Base-by-base conservation (phyloP, 2,888 invertebrate genomes). In the Volucella bombylans region DNA sequence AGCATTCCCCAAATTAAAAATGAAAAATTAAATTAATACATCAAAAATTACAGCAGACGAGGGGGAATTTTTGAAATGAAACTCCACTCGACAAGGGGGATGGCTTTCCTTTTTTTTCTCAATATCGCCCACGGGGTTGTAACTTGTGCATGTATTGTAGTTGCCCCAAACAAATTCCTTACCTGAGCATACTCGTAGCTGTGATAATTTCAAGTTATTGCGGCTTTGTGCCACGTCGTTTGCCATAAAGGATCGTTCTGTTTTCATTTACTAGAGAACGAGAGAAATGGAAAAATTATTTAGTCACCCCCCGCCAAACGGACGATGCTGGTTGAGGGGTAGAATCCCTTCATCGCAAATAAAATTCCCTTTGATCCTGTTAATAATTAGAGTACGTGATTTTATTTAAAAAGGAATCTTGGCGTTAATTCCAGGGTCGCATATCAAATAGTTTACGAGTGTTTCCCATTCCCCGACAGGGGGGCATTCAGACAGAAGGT, bases 371-470 rank as follows among this genome's bases (percentile, higher is more conserved):
- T 85, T 85, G 85, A 85, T 85, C 85, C 85, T 81, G 72, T 81
- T 72, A 71, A 77, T 85, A 85, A 85, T 81, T 77, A 81, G 72
- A 81, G 85, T 85, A 85, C 85, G 85, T 85, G 85, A 80, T 85
- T 85, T 76, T 81, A 77, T 85, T 85, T 85, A 72, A 77, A 76
- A 76, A 71, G 71, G 72, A 76, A 80, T 85, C 68, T 52, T 55
- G 31, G 8, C 64, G 71, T 80, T 80, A 76, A 85, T 80, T 85
- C 76, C 71, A 57, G 76, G 67, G n/a, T 57, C 71, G 74, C 76
- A 85, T 80, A 67, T 85, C 50, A 81, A 85, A 85, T 80, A 85
- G 80, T 85, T 80, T 72, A 61, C 62, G 31, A 31, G 31, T 6
- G 31, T 31, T 31, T 67, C 78, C 38, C 74, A 43, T 50, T 64